Conservation (phyloP, 2,113 vertebrate genomes). For the Entomyzon cyanotis region DNA sequence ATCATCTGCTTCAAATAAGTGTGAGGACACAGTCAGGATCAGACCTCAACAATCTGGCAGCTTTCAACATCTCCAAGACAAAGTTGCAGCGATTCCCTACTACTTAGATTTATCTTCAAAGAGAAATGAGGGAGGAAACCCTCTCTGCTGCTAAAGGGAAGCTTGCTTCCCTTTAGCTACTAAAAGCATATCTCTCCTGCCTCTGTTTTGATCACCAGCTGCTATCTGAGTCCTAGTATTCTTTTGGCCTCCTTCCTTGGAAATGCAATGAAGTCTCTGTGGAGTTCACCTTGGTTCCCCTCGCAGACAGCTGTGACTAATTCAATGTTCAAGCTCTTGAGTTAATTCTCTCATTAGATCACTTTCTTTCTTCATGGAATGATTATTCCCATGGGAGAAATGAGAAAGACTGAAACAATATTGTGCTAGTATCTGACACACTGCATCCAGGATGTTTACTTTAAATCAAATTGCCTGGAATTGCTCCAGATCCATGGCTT, state of each 20-base stretch:
- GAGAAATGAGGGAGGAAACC: neutral
- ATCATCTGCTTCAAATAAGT: neutral
- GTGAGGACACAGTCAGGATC: neutral
- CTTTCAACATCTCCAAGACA: neutral
- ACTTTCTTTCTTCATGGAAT: conserved; percentile 64
- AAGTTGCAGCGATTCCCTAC: neutral
- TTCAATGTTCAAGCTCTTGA: conserved; percentile 54
- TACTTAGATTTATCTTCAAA: neutral
- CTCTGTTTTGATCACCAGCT: conserved; percentile 15
- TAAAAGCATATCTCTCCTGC: neutral
- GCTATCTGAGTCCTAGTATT: neutral
- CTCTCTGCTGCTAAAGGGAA: neutral
- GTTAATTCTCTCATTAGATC: conserved; percentile 67
- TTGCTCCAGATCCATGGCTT: conserved; percentile 29
- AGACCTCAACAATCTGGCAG: neutral
- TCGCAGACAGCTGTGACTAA: conserved; percentile 65
- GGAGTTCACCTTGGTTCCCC: conserved; percentile 49
- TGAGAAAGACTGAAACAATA: conserved; percentile 47
- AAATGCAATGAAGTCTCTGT: conserved; percentile 45
- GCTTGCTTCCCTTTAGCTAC: neutral
- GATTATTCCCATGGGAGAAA: conserved; percentile 58
- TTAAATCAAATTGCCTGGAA: conserved; percentile 53
- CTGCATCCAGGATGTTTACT: conserved; percentile 61
- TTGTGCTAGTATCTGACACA: conserved; percentile 40
- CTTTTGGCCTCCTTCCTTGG: conserved; percentile 29